Evolutionary conservation across 2,113 vertebrate species (phyloP).

Genomic region (Pelecanoides urinatrix): DNA sequence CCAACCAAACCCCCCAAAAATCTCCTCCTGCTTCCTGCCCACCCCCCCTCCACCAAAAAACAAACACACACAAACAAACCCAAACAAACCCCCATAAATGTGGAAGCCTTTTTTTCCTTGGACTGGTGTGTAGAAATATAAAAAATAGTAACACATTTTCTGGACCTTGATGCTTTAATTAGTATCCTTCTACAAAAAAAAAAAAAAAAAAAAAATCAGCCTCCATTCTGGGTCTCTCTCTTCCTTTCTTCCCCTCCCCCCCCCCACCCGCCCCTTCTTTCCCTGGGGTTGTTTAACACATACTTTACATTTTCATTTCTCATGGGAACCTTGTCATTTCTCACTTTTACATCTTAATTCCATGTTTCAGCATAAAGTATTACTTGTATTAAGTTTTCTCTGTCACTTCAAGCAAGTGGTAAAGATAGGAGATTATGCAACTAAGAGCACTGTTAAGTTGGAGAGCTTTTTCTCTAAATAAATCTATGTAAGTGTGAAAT

Average conservation of each 20-base stretch:
- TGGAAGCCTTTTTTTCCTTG: neutral
- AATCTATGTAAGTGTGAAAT: neutral
- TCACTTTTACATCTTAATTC: slow-evolving; percentile 51
- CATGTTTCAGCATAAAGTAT: slow-evolving; percentile 21
- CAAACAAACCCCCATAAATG: neutral
- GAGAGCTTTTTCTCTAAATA: neutral
- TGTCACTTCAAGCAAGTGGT: neutral
- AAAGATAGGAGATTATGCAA: slow-evolving; percentile 7
- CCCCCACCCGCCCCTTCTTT: neutral
- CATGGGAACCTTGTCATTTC: neutral
- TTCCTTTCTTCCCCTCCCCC: neutral
- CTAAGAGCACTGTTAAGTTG: neutral
- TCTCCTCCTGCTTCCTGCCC: too few relatives aligned
- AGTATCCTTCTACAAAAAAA: neutral
- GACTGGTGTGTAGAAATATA: neutral
- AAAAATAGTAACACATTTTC: neutral
- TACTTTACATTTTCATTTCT: slow-evolving; percentile 55
- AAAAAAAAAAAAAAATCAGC: neutral
- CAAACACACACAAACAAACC: too few relatives aligned
- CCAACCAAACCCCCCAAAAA: neutral
- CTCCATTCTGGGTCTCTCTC: neutral
- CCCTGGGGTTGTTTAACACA: slow-evolving; percentile 16
- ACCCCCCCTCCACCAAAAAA: too few relatives aligned
- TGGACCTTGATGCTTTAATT: neutral
- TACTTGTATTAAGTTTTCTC: slow-evolving; percentile 20